A percentile compares a stretch with the other conserved stretches of the same genome.
Conservation (phyloP, 2,797 vertebrate species). For the Ctenopoma multispine region DNA sequence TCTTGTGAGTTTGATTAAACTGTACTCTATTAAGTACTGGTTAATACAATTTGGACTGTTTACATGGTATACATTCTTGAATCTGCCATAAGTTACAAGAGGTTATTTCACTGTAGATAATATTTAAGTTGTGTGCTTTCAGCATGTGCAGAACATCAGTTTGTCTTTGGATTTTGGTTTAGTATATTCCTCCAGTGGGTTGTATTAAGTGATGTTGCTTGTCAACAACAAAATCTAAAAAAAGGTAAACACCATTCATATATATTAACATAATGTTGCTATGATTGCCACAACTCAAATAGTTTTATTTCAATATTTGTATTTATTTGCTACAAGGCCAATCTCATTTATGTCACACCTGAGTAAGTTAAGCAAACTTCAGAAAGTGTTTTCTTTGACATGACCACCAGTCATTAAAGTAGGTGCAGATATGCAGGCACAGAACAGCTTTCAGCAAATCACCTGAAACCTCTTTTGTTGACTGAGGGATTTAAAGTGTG, state of each 20-base stretch:
- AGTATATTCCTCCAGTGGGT: neutral
- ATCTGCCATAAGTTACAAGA: neutral
- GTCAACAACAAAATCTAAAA: no score
- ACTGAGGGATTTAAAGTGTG: constrained; percentile 64
- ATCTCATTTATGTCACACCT: constrained; percentile 2
- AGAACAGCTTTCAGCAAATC: constrained; percentile 59
- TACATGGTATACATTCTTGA: constrained; percentile 1
- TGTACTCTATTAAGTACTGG: constrained; percentile 31
- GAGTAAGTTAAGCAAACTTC: constrained; percentile 7
- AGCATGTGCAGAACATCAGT: neutral
- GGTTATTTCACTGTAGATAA: neutral
- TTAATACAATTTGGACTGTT: constrained; percentile 10
- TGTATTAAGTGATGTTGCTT: constrained; percentile 1
- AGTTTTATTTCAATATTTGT: neutral
- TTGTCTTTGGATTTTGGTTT: constrained; percentile 15
- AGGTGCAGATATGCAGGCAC: constrained; percentile 46
- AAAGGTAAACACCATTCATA: no score
- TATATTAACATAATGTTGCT: no score
- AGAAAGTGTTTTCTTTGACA: constrained; percentile 12
- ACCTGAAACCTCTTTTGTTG: constrained; percentile 68
- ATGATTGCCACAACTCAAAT: neutral
- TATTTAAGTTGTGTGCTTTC: neutral
- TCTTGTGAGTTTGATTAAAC: constrained; percentile 38
- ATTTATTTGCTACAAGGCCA: neutral
- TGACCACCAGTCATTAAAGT: constrained; percentile 36